These are phyloP conservation scores for Sinocyclocheilus anophthalmus DNA, from an alignment of 2,113 vertebrate species.

Conservation along the genomic window DNA sequence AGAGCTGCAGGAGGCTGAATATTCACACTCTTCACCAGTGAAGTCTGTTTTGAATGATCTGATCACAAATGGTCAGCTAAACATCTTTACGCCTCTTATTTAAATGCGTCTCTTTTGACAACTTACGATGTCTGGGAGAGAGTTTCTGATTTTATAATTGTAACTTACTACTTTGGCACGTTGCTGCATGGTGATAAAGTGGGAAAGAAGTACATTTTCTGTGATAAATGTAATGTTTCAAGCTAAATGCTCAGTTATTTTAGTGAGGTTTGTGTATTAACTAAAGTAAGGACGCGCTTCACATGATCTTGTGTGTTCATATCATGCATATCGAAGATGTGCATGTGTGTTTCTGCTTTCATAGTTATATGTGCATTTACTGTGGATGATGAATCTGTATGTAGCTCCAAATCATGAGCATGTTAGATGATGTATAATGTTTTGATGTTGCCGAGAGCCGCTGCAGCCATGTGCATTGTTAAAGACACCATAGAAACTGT, in stretches of 20 bases:
- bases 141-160: not conserved
- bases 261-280: not conserved
- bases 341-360: not conserved
- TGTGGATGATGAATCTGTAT: not conserved
- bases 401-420: not conserved
- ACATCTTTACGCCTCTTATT: not conserved
- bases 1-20: not conserved
- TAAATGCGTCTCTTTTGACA: not conserved
- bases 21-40: not conserved
- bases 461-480: not conserved
- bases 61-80: not conserved
- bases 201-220: not conserved
- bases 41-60: not conserved
- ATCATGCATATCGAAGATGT: not conserved
- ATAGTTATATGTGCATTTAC: not conserved
- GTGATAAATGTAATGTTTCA: not conserved
- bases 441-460: not conserved
- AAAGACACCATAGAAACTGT: not conserved
- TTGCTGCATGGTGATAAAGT: not conserved
- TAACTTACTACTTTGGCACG: no score
- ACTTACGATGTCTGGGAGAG: not conserved
- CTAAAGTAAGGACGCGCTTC: not conserved
- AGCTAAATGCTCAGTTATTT: not conserved
- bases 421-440: not conserved
- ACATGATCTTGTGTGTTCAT: not conserved